phyloP scores from a whole-genome alignment of 2,797 vertebrate species.

The Trichosurus vulpecula region DNA sequence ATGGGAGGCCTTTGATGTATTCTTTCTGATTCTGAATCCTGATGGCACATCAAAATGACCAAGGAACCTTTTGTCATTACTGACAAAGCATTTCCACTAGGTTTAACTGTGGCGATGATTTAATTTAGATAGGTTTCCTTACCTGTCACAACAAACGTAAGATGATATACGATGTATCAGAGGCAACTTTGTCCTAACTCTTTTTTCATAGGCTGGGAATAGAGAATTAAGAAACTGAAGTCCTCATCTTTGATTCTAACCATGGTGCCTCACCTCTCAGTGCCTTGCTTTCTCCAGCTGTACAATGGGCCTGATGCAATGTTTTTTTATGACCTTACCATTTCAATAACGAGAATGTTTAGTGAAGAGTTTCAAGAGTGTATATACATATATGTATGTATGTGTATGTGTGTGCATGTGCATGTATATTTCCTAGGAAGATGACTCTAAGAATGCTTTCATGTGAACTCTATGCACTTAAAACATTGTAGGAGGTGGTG shows the following conservation, averaged over 20 bases:
- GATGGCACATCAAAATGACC: slow-evolving; percentile 8
- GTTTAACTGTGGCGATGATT: slow-evolving; percentile 59
- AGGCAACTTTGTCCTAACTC: slow-evolving; percentile 41
- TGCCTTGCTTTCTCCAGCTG: slow-evolving; percentile 31
- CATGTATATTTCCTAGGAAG: background rate
- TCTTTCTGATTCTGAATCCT: background rate
- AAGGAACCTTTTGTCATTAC: slow-evolving; percentile 42
- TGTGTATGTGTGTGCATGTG: background rate
- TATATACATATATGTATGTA: slow-evolving; percentile 23
- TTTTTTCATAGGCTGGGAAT: slow-evolving; percentile 38
- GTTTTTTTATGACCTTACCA: background rate
- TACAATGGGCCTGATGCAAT: slow-evolving; percentile 10
- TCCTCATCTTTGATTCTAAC: background rate
- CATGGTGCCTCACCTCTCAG: background rate
- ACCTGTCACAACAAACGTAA: slow-evolving; percentile 51
- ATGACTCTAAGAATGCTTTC: slow-evolving; percentile 31
- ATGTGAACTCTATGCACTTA: background rate
- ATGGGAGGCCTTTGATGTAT: background rate
- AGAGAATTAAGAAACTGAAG: slow-evolving; percentile 25
- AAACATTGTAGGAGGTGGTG: slow-evolving; percentile 50
- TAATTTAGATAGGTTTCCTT: slow-evolving; percentile 71
- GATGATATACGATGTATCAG: slow-evolving; percentile 36
- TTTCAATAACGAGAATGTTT: slow-evolving; percentile 30
- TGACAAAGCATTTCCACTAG: slow-evolving; percentile 62
- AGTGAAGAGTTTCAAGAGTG: background rate